Evolutionary conservation across 2,888 invertebrate genomes (phyloP).

Genomic region (Microdon myrmicae): DNA sequence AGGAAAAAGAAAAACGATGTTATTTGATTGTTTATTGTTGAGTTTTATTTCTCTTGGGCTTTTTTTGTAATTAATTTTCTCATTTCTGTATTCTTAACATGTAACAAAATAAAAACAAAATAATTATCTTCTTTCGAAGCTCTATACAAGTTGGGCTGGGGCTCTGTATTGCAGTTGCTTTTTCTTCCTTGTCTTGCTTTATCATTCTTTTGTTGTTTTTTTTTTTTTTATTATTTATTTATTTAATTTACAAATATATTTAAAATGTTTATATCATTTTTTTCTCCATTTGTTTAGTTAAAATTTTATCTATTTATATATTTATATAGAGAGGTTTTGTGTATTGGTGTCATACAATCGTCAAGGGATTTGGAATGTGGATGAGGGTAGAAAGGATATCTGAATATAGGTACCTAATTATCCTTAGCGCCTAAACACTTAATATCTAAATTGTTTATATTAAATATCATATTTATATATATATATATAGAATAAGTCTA

Average conservation of each 20-base stretch:
- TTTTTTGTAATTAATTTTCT: background rate
- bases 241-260: slow-evolving; percentile 19
- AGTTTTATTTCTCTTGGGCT: too few species aligned
- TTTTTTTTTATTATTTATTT: slow-evolving; percentile 27
- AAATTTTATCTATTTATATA: slow-evolving; percentile 39
- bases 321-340: slow-evolving; percentile 11
- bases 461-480: slow-evolving; percentile 35
- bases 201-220: slow-evolving; percentile 29
- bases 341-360: slow-evolving; percentile 25
- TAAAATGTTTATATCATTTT: slow-evolving; percentile 21
- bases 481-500: slow-evolving; percentile 33
- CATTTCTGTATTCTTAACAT: background rate
- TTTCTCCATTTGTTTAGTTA: too few species aligned
- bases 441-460: slow-evolving; percentile 45
- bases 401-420: slow-evolving; percentile 51
- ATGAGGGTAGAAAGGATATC: slow-evolving; percentile 17
- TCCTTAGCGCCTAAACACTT: slow-evolving; percentile 39
- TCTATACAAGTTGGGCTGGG: too few species aligned
- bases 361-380: slow-evolving; percentile 33
- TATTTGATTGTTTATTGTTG: slow-evolving; percentile 18
- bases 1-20: slow-evolving; percentile 23
- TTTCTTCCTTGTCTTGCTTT: slow-evolving; percentile 14
- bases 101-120: slow-evolving; percentile 17
- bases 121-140: background rate
- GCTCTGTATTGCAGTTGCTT: background rate